phyloP scores from a whole-genome alignment of 1,140 invertebrate species.

The Trichogramma pretiosum region DNA sequence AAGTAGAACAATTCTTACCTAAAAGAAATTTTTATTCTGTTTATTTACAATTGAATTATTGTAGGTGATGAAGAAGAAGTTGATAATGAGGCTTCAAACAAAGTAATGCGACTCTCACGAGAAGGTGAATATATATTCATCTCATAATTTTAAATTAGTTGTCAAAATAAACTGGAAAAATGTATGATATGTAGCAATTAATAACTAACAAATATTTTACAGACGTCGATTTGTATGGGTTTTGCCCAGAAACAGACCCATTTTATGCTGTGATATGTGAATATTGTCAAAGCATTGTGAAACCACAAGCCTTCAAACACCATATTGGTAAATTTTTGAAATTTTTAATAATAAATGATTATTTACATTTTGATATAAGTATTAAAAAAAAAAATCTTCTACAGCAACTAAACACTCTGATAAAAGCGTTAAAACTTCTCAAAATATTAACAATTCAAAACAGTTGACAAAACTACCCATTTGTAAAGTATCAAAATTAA shows the following conservation, averaged over 20 bases:
- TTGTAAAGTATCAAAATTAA: too few relatives aligned
- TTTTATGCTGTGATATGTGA: constrained; percentile 56
- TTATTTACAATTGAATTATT: too few relatives aligned
- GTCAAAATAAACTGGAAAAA: too few relatives aligned
- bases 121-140: constrained; percentile 32
- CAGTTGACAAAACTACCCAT: too few relatives aligned
- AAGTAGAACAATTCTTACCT: too few relatives aligned
- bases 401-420: too few relatives aligned
- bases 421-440: too few relatives aligned
- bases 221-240: constrained; percentile 54
- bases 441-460: too few relatives aligned
- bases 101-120: constrained; percentile 38
- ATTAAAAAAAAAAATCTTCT: too few relatives aligned
- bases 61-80: constrained; percentile 42
- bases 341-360: too few relatives aligned
- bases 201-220: constrained; percentile 23
- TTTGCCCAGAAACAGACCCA: constrained; percentile 54
- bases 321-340: constrained; percentile 44
- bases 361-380: too few relatives aligned
- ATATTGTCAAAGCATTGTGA: constrained; percentile 54
- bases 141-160: neutral
- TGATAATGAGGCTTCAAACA: constrained; percentile 35
- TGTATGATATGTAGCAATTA: neutral
- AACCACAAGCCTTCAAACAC: constrained; percentile 51
- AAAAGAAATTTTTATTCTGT: too few relatives aligned